These are phyloP conservation scores for Tachystola acroxantha DNA, from an alignment of 2,888 invertebrate genomes.

Conservation along the genomic window DNA sequence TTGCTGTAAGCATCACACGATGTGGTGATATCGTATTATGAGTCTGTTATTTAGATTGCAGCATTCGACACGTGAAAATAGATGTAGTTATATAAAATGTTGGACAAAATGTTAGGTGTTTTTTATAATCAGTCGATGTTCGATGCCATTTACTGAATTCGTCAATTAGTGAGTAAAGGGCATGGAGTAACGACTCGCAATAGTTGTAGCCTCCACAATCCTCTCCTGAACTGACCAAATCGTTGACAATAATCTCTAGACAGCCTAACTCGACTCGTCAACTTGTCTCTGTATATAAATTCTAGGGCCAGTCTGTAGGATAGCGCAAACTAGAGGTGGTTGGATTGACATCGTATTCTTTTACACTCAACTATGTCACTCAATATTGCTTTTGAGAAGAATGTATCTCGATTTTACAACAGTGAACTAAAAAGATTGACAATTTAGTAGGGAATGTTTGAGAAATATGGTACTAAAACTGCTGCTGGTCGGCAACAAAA, in stretches of 20 bases:
- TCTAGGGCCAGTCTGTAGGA: conserved; percentile 22
- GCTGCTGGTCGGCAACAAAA: too few species aligned
- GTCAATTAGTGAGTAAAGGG: conserved; percentile 14
- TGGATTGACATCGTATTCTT: too few species aligned
- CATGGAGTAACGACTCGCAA: conserved; percentile 6
- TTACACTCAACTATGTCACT: too few species aligned
- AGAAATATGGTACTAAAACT: too few species aligned
- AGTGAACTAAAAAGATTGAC: too few species aligned
- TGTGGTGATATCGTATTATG: conserved; percentile 58
- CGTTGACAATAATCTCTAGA: conserved; percentile 74
- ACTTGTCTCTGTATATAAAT: conserved; percentile 41
- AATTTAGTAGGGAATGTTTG: too few species aligned
- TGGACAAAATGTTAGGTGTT: conserved; percentile 36
- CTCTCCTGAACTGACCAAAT: conserved; percentile 66
- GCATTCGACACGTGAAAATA: conserved; percentile 39
- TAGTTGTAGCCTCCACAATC: conserved; percentile 34
- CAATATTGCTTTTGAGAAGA: too few species aligned
- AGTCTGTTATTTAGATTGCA: conserved; percentile 40
- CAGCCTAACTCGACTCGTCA: conserved; percentile 57
- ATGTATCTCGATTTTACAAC: too few species aligned
- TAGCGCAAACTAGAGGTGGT: conserved; percentile 8
- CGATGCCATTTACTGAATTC: not conserved
- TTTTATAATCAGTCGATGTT: conserved; percentile 16
- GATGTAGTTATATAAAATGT: conserved; percentile 38
- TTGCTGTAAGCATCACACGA: conserved; percentile 63